Percentiles rank a stretch among this genome's conserved stretches.
These are phyloP conservation scores for Tuta absoluta DNA, from an alignment of 2,888 invertebrate species.

Conservation along the genomic window DNA sequence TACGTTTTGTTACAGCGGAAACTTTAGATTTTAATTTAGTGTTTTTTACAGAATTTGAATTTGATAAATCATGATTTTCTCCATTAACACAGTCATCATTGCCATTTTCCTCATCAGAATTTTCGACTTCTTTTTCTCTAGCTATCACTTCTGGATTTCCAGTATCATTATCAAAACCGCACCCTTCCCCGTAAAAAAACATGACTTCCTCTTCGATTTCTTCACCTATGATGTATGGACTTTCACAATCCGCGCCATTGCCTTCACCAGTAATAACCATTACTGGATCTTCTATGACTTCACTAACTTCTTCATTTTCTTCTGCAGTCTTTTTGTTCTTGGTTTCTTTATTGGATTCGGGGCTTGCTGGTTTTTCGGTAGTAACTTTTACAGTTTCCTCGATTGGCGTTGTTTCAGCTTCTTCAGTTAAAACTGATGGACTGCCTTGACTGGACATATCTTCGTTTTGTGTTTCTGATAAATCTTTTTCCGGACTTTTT, in stretches of 20 bases:
- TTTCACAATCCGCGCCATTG: conserved; percentile 84
- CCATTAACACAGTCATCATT: conserved; percentile 67
- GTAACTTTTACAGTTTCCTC: conserved; percentile 27
- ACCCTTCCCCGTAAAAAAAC: conserved; percentile 87
- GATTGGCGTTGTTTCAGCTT: conserved; percentile 29
- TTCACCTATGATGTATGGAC: conserved; percentile 82
- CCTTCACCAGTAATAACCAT: conserved; percentile 87
- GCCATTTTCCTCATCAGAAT: conserved; percentile 59
- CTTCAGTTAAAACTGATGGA: conserved; percentile 26
- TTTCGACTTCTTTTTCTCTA: conserved; percentile 52
- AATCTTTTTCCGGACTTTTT: conserved; percentile 10
- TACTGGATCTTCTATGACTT: conserved; percentile 87
- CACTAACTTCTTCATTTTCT: conserved; percentile 67
- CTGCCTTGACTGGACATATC: conserved; percentile 10
- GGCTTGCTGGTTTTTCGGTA: conserved; percentile 24
- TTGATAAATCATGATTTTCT: conserved; percentile 56
- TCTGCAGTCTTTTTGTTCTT: conserved; percentile 35
- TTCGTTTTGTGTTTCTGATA: conserved; percentile 14
- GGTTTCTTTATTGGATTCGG: conserved; percentile 22
- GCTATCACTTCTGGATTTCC: conserved; percentile 82
- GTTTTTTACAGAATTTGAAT: conserved; percentile 57
- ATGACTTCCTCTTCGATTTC: conserved; percentile 87
- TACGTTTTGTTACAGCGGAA: conserved; percentile 60
- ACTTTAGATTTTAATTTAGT: conserved; percentile 57
- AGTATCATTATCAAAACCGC: conserved; percentile 86